These are phyloP conservation scores for Ellobius talpinus DNA, from an alignment of 2,113 vertebrate species.

Conservation along the genomic window DNA sequence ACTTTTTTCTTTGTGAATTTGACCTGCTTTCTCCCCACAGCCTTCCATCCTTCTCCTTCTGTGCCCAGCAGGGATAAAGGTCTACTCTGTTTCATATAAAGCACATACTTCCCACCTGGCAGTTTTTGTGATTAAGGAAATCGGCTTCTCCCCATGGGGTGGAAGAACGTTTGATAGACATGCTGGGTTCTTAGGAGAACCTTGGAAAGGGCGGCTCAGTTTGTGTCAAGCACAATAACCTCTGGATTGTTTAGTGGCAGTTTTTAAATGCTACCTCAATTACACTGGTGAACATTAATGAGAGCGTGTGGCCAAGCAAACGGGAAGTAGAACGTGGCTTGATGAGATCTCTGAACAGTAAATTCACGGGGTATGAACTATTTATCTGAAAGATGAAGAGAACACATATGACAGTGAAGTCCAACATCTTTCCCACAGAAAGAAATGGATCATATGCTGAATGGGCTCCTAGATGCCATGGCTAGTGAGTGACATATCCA, in stretches of 20 bases:
- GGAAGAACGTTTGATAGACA: constrained; percentile 28
- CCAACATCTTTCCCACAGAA: constrained; percentile 67
- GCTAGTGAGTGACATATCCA: constrained; percentile 76
- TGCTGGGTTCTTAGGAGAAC: constrained; percentile 35
- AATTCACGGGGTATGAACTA: constrained; percentile 73
- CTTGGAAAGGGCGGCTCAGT: not conserved
- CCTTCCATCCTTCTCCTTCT: not conserved
- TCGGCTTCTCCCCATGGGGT: constrained; percentile 32
- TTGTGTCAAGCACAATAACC: constrained; percentile 32
- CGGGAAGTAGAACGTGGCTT: constrained; percentile 75
- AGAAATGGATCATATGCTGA: constrained; percentile 68
- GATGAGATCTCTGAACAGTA: constrained; percentile 64
- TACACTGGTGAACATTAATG: constrained; percentile 76
- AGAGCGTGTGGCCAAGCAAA: constrained; percentile 74
- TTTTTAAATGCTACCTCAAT: constrained; percentile 77
- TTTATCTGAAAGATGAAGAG: constrained; percentile 53
- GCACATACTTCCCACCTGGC: not conserved
- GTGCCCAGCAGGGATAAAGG: constrained; percentile 33
- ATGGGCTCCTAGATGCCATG: constrained; percentile 77
- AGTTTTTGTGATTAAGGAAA: constrained; percentile 65
- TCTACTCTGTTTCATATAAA: constrained; percentile 22
- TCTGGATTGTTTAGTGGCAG: constrained; percentile 53
- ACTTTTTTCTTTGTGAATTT: not conserved
- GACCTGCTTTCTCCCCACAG: not conserved
- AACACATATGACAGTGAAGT: constrained; percentile 60